Percentiles rank a stretch among this genome's conserved stretches.
Conservation (phyloP, 2,888 invertebrate genomes). For the Cheilosia urbana region DNA sequence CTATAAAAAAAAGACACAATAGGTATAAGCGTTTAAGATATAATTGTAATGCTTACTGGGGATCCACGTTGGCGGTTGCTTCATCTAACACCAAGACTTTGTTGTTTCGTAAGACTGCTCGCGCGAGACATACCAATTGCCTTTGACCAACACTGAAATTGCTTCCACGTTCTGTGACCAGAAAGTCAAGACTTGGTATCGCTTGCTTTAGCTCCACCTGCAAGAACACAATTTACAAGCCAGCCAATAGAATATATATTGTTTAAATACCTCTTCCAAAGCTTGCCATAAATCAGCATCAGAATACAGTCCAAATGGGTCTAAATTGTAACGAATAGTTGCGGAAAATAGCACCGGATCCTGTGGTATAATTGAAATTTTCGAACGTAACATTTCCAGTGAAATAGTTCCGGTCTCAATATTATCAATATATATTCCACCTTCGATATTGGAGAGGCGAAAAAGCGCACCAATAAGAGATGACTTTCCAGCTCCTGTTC, state of each 20-base stretch:
- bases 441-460: conserved; percentile 89
- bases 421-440: conserved; percentile 89
- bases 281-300: conserved; percentile 82
- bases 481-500: conserved; percentile 94
- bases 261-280: conserved; percentile 79
- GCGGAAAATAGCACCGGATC: conserved; percentile 86
- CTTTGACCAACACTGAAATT: conserved; percentile 89
- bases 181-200: conserved; percentile 85
- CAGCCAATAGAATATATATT: no score
- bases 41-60: conserved; percentile 82
- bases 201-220: conserved; percentile 85
- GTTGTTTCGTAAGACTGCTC: conserved; percentile 87
- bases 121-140: conserved; percentile 88
- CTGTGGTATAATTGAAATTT: conserved; percentile 86
- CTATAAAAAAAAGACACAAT: conserved; percentile 80
- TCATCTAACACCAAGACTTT: conserved; percentile 88
- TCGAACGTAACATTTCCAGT: conserved; percentile 84
- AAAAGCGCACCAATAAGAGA: conserved; percentile 91
- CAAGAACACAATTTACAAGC: background rate
- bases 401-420: conserved; percentile 86
- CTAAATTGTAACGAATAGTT: conserved; percentile 87
- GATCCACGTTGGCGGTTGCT: conserved; percentile 89
- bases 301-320: conserved; percentile 85
- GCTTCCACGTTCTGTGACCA: conserved; percentile 85
- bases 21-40: background rate